Evolutionary conservation across 2,888 invertebrate species (phyloP).

Genomic region (Pycnomerus fuliginosus): DNA sequence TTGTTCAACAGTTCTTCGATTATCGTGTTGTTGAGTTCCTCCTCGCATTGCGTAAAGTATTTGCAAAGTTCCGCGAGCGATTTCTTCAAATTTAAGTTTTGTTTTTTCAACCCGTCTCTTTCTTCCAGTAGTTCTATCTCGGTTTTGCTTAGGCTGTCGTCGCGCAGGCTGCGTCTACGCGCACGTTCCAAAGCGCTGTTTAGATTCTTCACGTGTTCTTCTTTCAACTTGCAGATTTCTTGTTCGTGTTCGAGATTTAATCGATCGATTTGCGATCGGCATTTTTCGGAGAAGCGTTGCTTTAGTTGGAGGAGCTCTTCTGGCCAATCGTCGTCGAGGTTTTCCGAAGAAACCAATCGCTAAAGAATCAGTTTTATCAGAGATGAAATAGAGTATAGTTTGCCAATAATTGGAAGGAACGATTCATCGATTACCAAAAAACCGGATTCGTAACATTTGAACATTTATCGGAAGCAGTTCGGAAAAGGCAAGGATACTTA

Average conservation of each 20-base stretch:
- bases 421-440: no score
- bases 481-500: no score
- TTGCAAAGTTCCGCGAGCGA: constrained; percentile 69
- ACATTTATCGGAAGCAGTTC: no score
- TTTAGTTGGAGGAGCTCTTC: constrained; percentile 70
- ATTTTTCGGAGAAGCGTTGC: constrained; percentile 70
- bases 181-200: constrained; percentile 46
- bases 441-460: no score
- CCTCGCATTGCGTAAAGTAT: constrained; percentile 75
- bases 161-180: constrained; percentile 41
- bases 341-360: constrained; percentile 69
- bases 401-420: no score
- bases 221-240: constrained; percentile 59
- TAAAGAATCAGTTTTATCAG: no score
- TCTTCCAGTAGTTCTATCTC: constrained; percentile 62
- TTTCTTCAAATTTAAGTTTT: constrained; percentile 65
- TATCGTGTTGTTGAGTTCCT: constrained; percentile 74
- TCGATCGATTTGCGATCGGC: constrained; percentile 61
- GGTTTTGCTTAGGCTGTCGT: constrained; percentile 56
- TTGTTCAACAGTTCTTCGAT: constrained; percentile 60
- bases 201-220: constrained; percentile 42
- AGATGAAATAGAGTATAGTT: no score
- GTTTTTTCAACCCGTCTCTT: constrained; percentile 66
- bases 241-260: constrained; percentile 59
- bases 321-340: constrained; percentile 75